These are phyloP conservation scores for Cheumatopsyche charites DNA, from an alignment of 1,140 invertebrate species.

Conservation along the genomic window DNA sequence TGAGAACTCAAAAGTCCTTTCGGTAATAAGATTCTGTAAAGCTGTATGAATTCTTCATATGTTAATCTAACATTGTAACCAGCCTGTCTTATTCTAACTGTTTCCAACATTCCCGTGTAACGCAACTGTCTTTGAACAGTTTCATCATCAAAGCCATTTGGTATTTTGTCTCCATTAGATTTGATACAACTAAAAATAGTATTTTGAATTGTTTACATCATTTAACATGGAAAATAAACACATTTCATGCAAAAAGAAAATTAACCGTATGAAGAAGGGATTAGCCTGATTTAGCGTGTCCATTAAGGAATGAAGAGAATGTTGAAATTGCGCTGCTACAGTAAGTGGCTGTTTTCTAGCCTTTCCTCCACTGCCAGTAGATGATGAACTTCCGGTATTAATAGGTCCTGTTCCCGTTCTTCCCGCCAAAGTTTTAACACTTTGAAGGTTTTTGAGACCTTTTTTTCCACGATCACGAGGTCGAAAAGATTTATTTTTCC, in stretches of 20 bases:
- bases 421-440: constrained; percentile 85
- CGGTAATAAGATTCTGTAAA: constrained; percentile 88
- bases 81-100: constrained; percentile 91
- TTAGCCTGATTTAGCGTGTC: constrained; percentile 93
- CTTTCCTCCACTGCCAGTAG: constrained; percentile 67
- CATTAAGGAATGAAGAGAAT: constrained; percentile 89
- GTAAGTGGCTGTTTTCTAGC: constrained; percentile 86
- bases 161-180: constrained; percentile 89
- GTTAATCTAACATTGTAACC: constrained; percentile 93
- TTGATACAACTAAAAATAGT: constrained; percentile 78
- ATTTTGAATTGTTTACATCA: not conserved
- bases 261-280: constrained; percentile 93
- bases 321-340: constrained; percentile 93
- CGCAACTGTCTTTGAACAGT: constrained; percentile 87
- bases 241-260: no score
- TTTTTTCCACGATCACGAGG: constrained; percentile 80
- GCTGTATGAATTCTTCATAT: constrained; percentile 93
- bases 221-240: no score
- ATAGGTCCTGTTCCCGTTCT: constrained; percentile 62
- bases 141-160: constrained; percentile 92
- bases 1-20: constrained; percentile 83
- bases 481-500: constrained; percentile 90
- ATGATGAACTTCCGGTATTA: constrained; percentile 53
- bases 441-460: constrained; percentile 86
- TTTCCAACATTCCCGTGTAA: constrained; percentile 97